Percentiles rank a stretch among this genome's conserved stretches.
phyloP scores from a whole-genome alignment of 2,797 vertebrate species.

The Darevskia nairensis region DNA sequence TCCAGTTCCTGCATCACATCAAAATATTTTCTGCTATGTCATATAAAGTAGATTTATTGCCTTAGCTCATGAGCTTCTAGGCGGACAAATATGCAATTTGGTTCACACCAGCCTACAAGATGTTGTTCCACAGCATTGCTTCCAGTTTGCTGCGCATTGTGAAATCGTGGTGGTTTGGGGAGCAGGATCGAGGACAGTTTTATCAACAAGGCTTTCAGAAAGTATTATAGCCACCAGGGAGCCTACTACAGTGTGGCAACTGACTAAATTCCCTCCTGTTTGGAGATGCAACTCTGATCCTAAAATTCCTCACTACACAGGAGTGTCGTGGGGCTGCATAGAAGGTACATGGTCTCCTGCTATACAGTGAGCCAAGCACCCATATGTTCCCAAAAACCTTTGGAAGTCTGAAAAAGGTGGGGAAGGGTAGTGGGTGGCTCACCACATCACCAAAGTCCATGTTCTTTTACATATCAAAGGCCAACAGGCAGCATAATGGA shows the following conservation, averaged over 20 bases:
- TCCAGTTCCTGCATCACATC: not conserved
- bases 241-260: not conserved
- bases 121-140: not conserved
- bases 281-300: not conserved
- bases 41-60: not conserved
- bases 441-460: not conserved
- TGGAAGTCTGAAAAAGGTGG: not conserved
- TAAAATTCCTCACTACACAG: not conserved
- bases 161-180: not conserved
- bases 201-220: not conserved
- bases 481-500: not conserved
- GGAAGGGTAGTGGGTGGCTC: not conserved
- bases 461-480: not conserved
- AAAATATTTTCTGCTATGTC: not conserved
- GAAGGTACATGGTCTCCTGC: not conserved
- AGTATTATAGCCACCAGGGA: not conserved
- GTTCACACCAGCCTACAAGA: not conserved
- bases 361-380: not conserved
- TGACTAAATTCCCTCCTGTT: not conserved
- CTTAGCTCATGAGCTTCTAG: not conserved
- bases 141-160: too few species aligned
- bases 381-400: not conserved
- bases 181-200: not conserved
- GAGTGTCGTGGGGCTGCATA: not conserved
- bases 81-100: not conserved